Base-by-base conservation (phyloP, 2,797 vertebrate genomes). In the Aulostomus chinensis region DNA sequence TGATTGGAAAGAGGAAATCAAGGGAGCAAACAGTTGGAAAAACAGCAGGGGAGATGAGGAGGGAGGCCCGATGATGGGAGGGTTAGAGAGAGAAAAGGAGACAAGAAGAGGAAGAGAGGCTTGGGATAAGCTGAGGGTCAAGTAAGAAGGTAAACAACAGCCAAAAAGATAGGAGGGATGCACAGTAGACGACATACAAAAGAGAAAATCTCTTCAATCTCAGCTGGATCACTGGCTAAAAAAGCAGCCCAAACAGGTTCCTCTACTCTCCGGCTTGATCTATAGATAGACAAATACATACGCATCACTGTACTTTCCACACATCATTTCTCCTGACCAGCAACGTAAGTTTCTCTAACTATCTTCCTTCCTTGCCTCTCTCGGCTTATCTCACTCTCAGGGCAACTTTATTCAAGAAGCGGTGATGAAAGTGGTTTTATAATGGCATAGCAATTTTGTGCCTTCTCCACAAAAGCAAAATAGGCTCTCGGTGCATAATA, bases 401-500 rank as follows among this genome's bases (percentile, higher is more conserved):
- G 74, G 62, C 38, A 76, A 78, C 73, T 76, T 76, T 75, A 85
- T 80, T 85, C 76, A 80, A 66, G 60, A 54, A 51, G 53, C 66
- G 45, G 68, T 70, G 78, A 85, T 78, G 73, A 73, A 58, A 71
- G 57, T 8, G 30, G 61, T 70, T 65, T 46, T 76, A 85, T 87
- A 88, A 86, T 86, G 73, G 71, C 76, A 55, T 7, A 42, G 76
- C 80, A 78, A 86, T 88, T 89, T 84, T 69, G 62, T 64, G 68
- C 61, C 73, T 62, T 76, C 57, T 62, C 35, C 41, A 82, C 69
- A 86, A 88, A 86, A 82, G 80, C 62, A 65, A 63, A 73, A 78
- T 71, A 67, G 70, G 73, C 77, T 73, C 45, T 48, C n/a, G 59
- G 68, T 65, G 68, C 67, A 86, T 83, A 89, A 90, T 86, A 70